Evolutionary conservation across 2,113 vertebrate genomes (phyloP).

Genomic region (Eptesicus fuscus): DNA sequence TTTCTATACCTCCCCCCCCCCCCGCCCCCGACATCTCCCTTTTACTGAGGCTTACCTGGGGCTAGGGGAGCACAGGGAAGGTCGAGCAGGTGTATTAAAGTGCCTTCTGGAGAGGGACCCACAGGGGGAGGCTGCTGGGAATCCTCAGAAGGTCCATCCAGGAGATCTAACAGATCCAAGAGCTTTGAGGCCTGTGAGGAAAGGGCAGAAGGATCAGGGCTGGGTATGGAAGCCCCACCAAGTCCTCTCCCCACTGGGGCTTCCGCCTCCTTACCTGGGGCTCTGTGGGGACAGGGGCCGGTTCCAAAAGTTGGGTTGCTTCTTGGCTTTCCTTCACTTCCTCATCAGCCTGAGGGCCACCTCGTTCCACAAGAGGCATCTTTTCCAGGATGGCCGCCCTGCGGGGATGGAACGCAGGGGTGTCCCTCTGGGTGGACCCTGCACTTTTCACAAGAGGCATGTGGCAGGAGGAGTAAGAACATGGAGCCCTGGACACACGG

Average conservation of each 20-base stretch:
- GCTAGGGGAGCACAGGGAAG: slow-evolving; percentile 36
- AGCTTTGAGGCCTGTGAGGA: slow-evolving; percentile 84
- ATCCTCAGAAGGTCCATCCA: slow-evolving; percentile 63
- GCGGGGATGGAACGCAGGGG: neutral
- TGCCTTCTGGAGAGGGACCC: neutral
- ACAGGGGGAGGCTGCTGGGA: slow-evolving; percentile 52
- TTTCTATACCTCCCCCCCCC: neutral
- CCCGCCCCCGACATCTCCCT: neutral
- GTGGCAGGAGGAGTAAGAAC: neutral
- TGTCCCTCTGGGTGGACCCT: neutral
- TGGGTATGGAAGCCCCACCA: slow-evolving; percentile 62
- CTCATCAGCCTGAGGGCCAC: slow-evolving; percentile 71
- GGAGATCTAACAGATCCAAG: slow-evolving; percentile 85
- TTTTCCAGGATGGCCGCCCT: slow-evolving; percentile 91
- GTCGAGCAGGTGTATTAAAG: slow-evolving; percentile 47
- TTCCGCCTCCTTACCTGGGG: slow-evolving; percentile 59
- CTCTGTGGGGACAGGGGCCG: neutral
- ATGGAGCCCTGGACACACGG: neutral
- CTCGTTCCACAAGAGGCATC: slow-evolving; percentile 89
- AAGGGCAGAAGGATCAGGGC: neutral
- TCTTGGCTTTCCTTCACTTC: slow-evolving; percentile 56
- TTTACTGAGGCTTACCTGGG: slow-evolving; percentile 50
- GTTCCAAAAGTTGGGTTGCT: neutral
- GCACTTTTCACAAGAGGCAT: neutral
- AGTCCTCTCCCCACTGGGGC: slow-evolving; percentile 25